Conservation (phyloP, 2,113 vertebrate genomes). For the Aphelocoma coerulescens region DNA sequence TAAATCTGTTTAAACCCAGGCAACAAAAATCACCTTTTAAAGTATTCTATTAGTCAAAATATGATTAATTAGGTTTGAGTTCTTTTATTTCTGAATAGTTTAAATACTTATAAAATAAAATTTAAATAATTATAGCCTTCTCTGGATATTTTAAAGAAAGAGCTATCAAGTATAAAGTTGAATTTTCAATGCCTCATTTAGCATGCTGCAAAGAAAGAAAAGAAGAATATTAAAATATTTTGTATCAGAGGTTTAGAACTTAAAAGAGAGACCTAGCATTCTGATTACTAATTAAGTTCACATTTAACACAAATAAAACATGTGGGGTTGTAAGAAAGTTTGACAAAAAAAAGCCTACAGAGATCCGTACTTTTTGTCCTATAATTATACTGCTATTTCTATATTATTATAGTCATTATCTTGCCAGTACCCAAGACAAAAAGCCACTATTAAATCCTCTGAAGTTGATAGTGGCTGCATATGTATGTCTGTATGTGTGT, state of each 20-base stretch:
- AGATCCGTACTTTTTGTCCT: background rate
- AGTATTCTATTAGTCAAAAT: constrained; percentile 28
- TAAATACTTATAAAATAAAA: constrained; percentile 51
- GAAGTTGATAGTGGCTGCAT: background rate
- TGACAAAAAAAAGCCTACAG: background rate
- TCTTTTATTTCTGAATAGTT: constrained; percentile 1
- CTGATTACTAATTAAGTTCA: constrained; percentile 55
- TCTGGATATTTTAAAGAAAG: constrained; percentile 38
- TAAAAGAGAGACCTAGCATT: constrained; percentile 35
- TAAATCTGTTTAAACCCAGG: background rate
- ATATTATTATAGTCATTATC: constrained; percentile 48
- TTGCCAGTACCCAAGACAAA: constrained; percentile 26
- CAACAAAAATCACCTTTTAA: background rate
- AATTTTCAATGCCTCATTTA: constrained; percentile 59
- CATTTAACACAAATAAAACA: constrained; percentile 50
- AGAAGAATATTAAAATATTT: constrained; percentile 63
- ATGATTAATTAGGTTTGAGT: constrained; percentile 33
- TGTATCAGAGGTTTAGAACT: constrained; percentile 24
- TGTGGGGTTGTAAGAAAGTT: background rate
- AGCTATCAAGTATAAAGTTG: background rate
- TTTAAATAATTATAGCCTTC: constrained; percentile 66
- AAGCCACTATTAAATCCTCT: background rate
- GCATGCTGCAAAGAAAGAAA: constrained; percentile 20
- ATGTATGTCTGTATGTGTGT: background rate
- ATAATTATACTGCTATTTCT: constrained; percentile 53